phyloP scores from a whole-genome alignment of 2,797 vertebrate species.

The Chrosomus eos region DNA sequence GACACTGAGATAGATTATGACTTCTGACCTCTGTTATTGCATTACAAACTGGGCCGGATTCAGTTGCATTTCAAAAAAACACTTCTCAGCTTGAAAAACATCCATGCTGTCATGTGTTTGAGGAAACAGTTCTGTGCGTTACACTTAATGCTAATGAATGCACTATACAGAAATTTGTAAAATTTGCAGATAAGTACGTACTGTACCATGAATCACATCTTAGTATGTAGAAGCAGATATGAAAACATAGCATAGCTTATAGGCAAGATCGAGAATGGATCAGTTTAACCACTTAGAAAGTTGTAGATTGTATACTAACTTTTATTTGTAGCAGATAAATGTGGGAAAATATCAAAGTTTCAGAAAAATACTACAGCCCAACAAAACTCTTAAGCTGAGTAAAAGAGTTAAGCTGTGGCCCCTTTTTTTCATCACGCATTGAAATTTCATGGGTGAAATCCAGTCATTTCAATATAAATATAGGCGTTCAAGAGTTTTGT shows the following conservation, averaged over 20 bases:
- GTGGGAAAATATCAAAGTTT: not conserved
- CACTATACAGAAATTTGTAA: not conserved
- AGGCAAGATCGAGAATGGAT: not conserved
- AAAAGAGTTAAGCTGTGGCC: not conserved
- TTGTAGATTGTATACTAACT: not conserved
- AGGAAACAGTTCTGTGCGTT: not conserved
- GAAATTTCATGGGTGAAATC: no score
- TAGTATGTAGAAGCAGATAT: not conserved
- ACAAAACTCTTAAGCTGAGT: no score
- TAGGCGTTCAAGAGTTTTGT: no score
- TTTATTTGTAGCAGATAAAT: not conserved
- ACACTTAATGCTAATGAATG: not conserved
- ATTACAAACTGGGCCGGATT: not conserved
- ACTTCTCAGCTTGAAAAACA: not conserved
- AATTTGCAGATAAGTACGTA: not conserved
- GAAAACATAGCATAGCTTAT: not conserved
- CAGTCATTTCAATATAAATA: no score
- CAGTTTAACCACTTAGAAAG: not conserved
- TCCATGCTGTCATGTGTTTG: not conserved
- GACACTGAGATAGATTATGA: slow-evolving; percentile 30
- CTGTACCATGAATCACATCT: not conserved
- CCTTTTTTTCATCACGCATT: no score
- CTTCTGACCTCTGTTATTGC: slow-evolving; percentile 22
- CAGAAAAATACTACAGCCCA: not conserved
- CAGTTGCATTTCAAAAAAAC: not conserved